Evolutionary conservation across 2,888 invertebrate genomes (phyloP), one percentile per base, ranked within the genome.

Genomic region (Cephalotes varians): DNA sequence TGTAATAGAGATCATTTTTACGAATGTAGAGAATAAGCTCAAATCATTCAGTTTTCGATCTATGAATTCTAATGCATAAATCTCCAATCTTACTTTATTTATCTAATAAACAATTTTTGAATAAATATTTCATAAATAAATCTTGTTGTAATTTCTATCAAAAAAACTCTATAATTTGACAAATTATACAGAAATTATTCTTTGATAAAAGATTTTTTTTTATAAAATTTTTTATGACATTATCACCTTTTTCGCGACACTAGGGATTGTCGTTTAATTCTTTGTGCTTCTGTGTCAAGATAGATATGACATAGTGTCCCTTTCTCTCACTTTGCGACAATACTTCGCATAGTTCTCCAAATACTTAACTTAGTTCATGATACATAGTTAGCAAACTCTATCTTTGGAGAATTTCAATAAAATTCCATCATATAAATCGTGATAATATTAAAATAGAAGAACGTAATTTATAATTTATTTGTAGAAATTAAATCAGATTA

Each of bases 281-380:
- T 28, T 31, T 9, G 25, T 18, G 15, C 2, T 21, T 58, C 15
- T 40, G 25, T 25, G 18, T 49, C 34, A 51, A 69, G 18, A 51
- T 25, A 44, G 12, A 34, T 21, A 54, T 37, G 15, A 64, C n/a
- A 10, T 37, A 37, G 12, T 37, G 6, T 12, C 12, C 37, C 12
- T 60, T 37, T 12, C n/a, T 21, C 21, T n/a, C n/a, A 1, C 5
- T 67, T 51, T 69, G 34, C 15, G 40, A 54, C 7, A 28, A 40
- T 72, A 15, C 10, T 72, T 7, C n/a, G 28, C 51, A 71, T 72
- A 72, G 54, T 40, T 40, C 4, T 58, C 5, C 15, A 58, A 73
- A 58, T 44, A 58, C 58, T 58, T 9, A 28, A 56, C 15, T 12
- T 9, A 72, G 9, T 25, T 2, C 18, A 54, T 28, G 6, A 71